A percentile compares a stretch with the other conserved stretches of the same genome.
phyloP scores from a whole-genome alignment of 2,113 vertebrate species.

The Actenoides hombroni region DNA sequence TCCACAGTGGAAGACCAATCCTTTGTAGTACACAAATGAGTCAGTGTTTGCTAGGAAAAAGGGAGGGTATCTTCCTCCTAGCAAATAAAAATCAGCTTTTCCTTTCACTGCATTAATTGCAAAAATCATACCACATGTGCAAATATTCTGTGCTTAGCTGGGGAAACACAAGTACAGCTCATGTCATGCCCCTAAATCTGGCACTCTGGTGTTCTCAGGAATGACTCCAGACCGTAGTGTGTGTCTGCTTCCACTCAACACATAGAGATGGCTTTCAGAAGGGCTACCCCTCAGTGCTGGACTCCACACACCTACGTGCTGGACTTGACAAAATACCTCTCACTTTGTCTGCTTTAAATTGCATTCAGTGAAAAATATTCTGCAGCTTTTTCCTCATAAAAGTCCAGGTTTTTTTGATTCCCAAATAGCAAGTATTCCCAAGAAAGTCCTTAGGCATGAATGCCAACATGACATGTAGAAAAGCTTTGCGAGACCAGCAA shows the following conservation, averaged over 20 bases:
- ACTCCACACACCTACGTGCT: rapidly evolving
- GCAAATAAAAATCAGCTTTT: not conserved
- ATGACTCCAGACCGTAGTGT: not conserved
- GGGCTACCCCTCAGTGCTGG: not conserved
- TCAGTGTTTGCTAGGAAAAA: not conserved
- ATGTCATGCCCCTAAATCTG: not conserved
- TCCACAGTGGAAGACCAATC: not conserved
- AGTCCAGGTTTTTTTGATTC: not conserved
- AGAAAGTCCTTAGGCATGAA: not conserved
- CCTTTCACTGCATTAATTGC: not conserved
- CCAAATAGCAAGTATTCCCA: not conserved
- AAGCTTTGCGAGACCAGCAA: not conserved
- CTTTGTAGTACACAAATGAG: not conserved
- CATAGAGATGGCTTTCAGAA: not conserved
- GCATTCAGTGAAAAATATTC: not conserved
- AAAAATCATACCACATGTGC: not conserved
- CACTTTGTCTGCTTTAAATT: not conserved
- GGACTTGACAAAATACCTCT: not conserved
- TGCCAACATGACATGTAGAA: constrained; percentile 18
- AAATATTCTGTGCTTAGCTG: not conserved
- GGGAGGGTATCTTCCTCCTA: not conserved
- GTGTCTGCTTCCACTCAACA: not conserved
- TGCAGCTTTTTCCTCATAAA: not conserved
- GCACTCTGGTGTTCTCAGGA: not conserved
- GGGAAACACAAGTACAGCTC: not conserved